Base-by-base conservation (phyloP, 2,113 vertebrate species). In the Ptyas mucosa region DNA sequence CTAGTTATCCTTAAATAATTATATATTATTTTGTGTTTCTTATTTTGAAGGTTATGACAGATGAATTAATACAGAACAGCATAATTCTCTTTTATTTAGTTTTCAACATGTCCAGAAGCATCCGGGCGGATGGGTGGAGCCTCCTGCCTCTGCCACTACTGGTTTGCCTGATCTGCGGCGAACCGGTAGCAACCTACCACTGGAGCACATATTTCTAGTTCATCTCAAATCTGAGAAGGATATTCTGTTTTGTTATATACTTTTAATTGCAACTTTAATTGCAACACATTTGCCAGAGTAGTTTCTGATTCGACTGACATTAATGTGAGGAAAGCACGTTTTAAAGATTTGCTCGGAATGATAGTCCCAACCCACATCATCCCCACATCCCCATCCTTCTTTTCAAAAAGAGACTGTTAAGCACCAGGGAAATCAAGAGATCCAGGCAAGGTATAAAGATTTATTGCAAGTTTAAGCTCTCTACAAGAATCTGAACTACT, bases 1-100 rank as follows among this genome's bases (percentile, higher is more conserved):
- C 1, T 95, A 54, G 85, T 26, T 91, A 51, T 89, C 46, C 5
- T 85, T 85, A 69, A 88, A 91, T n/a, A 92, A 20, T 64, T 92
- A 3, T 51, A 85, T 91, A 90, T 54, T 90, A 26, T 34, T n/a
- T 7, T 29, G 11, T 94, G 46, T 49, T 21, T 88, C 69, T 75
- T 51, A 64, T 69, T 61, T 20, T 23, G 51, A 93, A 11, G 58
- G 51, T 43, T 69, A 2, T 57, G 91, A 46, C 64, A 85, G 2
- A 39, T 58, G 20, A 75, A 53, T 39, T 23, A 61, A 87, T 43
- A 89, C 5, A 53, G 34, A 85, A 90, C 14, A 86, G 43, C 0
- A 85, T 93, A 21, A 89, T 89, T 88, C 39, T 14, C 61, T 69
- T 57, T 53, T 34, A 23, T 0, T 0, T 94, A 52, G 88, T 75